phyloP scores from a whole-genome alignment of 2,888 invertebrate genomes.

The Drosophila imparisetae region DNA sequence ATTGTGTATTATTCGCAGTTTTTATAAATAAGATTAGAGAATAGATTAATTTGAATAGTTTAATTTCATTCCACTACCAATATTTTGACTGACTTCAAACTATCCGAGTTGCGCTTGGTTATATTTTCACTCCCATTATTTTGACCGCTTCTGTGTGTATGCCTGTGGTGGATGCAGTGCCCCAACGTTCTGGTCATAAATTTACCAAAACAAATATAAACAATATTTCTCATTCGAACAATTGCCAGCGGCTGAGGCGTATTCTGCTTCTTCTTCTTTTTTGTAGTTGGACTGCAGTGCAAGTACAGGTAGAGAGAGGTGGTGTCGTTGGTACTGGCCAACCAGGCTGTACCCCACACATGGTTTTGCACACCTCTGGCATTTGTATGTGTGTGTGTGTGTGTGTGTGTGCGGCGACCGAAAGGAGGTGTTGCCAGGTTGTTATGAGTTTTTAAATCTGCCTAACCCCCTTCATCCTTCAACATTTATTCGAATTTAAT shows the following conservation, averaged over 20 bases:
- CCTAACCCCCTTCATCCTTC: conserved; percentile 69
- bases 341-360: conserved; percentile 66
- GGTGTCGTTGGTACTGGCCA: background rate
- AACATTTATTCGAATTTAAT: conserved; percentile 83
- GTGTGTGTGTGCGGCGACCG: conserved; percentile 28
- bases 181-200: conserved; percentile 60
- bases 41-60: background rate
- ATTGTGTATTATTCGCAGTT: background rate
- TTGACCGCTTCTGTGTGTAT: background rate
- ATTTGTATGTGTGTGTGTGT: background rate
- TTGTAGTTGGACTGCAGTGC: conserved; percentile 11
- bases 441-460: conserved; percentile 84
- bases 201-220: conserved; percentile 65
- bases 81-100: background rate
- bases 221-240: conserved; percentile 53
- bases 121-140: background rate
- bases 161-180: conserved; percentile 11
- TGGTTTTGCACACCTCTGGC: conserved; percentile 64
- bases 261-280: background rate
- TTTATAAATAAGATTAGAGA: background rate
- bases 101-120: fast-evolving
- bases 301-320: background rate
- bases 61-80: background rate
- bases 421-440: conserved; percentile 83
- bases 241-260: conserved; percentile 60